Percentiles rank a stretch among this genome's conserved stretches.
These are phyloP conservation scores for Onychostoma macrolepis DNA, from an alignment of 2,113 vertebrate genomes.

Conservation along the genomic window DNA sequence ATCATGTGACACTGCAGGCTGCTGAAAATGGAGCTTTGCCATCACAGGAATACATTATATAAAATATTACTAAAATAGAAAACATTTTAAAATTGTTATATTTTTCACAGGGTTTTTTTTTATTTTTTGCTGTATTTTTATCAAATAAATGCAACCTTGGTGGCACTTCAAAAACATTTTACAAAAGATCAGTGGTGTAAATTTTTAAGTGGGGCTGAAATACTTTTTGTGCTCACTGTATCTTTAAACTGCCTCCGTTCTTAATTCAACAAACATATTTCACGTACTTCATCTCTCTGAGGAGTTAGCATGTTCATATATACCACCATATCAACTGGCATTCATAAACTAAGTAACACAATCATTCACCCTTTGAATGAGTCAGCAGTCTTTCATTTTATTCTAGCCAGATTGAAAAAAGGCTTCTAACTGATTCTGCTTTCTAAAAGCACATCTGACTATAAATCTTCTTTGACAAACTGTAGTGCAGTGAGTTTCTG, in stretches of 20 bases:
- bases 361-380: not conserved
- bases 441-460: not conserved
- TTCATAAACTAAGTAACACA: not conserved
- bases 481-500: not conserved
- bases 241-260: not conserved
- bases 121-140: not conserved
- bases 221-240: not conserved
- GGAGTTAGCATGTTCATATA: not conserved
- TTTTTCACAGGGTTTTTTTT: not conserved
- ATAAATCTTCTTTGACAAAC: constrained; percentile 23
- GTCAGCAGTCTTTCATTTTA: constrained; percentile 21
- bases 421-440: constrained; percentile 1
- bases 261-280: not conserved
- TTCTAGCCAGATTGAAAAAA: constrained; percentile 12
- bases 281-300: not conserved
- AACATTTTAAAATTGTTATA: not conserved
- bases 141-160: not conserved
- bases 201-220: not conserved
- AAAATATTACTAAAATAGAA: not conserved
- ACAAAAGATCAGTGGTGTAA: not conserved
- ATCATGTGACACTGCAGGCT: not conserved
- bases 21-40: not conserved
- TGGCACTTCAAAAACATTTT: not conserved
- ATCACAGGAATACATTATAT: too few relatives aligned
- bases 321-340: not conserved